Conservation (phyloP, 2,113 vertebrate genomes). For the Pterophyllum scalare region DNA sequence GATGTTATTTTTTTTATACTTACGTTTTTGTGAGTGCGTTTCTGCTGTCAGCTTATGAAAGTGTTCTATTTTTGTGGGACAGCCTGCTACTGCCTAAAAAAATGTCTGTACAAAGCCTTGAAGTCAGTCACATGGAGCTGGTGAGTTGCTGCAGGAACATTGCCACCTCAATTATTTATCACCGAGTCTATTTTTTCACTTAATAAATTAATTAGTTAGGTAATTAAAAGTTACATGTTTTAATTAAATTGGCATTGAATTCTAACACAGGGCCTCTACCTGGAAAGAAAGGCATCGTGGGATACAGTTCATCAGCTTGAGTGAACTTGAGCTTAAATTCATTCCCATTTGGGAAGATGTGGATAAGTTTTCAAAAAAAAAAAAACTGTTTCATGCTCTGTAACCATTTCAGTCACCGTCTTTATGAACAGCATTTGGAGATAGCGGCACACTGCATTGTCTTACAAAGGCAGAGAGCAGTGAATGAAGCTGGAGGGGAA, state of each 20-base stretch:
- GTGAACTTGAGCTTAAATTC: slow-evolving; percentile 63
- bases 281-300: slow-evolving; percentile 70
- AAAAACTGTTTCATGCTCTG: slow-evolving; percentile 54
- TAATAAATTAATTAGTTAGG: slow-evolving; percentile 80
- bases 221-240: slow-evolving; percentile 83
- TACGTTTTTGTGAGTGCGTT: slow-evolving; percentile 22
- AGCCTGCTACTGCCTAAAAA: slow-evolving; percentile 46
- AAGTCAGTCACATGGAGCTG: slow-evolving; percentile 59
- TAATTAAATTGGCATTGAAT: slow-evolving; percentile 80
- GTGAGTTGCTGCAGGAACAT: slow-evolving; percentile 62
- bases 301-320: slow-evolving; percentile 67
- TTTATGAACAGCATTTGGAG: slow-evolving; percentile 43
- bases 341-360: slow-evolving; percentile 67
- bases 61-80: slow-evolving; percentile 65
- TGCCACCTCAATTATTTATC: slow-evolving; percentile 72
- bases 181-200: slow-evolving; percentile 71
- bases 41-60: slow-evolving; percentile 57
- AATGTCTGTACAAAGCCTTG: slow-evolving; percentile 39
- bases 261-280: slow-evolving; percentile 58
- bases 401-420: slow-evolving; percentile 42
- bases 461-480: slow-evolving; percentile 1
- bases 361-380: slow-evolving; percentile 42
- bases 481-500: background rate
- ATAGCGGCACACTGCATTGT: slow-evolving; percentile 37
- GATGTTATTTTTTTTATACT: slow-evolving; percentile 26